phyloP scores from a whole-genome alignment of 1,140 invertebrate species.

The Danaus plexippus region DNA sequence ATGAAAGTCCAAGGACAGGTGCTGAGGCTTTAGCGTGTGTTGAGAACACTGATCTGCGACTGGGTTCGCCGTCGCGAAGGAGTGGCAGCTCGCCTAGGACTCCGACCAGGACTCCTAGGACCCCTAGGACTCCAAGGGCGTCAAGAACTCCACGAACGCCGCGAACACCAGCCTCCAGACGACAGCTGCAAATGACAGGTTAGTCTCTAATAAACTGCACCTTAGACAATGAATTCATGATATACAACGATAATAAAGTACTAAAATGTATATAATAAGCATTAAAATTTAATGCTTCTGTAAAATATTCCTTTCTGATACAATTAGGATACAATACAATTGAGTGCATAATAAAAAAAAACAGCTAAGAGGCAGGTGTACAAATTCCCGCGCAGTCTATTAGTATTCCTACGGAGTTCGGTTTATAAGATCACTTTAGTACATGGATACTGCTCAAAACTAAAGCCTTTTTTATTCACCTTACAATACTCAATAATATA shows the following conservation, averaged over 20 bases:
- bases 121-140: constrained; percentile 51
- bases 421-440: constrained; percentile 17
- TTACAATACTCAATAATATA: too few species aligned
- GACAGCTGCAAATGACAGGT: constrained; percentile 69
- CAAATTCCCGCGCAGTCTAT: constrained; percentile 16
- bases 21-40: constrained; percentile 54
- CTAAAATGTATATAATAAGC: constrained; percentile 1
- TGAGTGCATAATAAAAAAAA: constrained; percentile 3
- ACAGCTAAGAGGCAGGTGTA: constrained; percentile 13
- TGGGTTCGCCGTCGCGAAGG: constrained; percentile 53
- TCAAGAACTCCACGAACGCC: constrained; percentile 52
- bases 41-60: constrained; percentile 52
- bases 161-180: constrained; percentile 57
- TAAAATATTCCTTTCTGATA: not conserved
- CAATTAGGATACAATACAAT: not conserved
- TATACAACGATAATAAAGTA: not conserved
- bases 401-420: constrained; percentile 16
- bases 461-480: too few species aligned
- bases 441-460: too few species aligned
- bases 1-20: constrained; percentile 47
- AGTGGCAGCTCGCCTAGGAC: constrained; percentile 37
- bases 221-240: not conserved
- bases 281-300: not conserved
- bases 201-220: constrained; percentile 10
- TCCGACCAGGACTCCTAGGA: constrained; percentile 39